Evolutionary conservation across 2,113 vertebrate genomes (phyloP).

Genomic region (Gobius niger): DNA sequence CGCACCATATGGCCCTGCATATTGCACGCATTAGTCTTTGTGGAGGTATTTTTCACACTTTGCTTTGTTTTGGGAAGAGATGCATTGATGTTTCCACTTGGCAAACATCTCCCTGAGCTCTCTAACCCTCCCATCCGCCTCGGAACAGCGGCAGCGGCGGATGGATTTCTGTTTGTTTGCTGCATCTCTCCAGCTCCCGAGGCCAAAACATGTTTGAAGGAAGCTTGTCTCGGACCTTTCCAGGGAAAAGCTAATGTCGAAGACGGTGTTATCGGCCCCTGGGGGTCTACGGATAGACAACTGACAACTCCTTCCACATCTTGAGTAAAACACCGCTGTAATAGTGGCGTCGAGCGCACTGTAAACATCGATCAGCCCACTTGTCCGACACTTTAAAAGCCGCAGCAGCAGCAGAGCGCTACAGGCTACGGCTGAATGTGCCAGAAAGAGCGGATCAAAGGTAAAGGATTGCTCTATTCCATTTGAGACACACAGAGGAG

Average conservation of each 20-base stretch:
- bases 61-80: conserved; percentile 28
- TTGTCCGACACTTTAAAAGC: conserved; percentile 46
- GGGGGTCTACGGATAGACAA: conserved; percentile 30
- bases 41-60: conserved; percentile 9
- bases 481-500: conserved; percentile 29
- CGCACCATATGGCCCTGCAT: conserved; percentile 54
- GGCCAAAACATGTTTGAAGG: conserved; percentile 34
- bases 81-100: conserved; percentile 33
- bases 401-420: conserved; percentile 34
- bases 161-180: conserved; percentile 50
- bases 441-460: conserved; percentile 61
- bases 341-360: conserved; percentile 42
- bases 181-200: conserved; percentile 26
- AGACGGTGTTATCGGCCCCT: conserved; percentile 23
- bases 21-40: conserved; percentile 49
- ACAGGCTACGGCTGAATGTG: conserved; percentile 47
- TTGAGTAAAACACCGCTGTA: conserved; percentile 55
- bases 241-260: conserved; percentile 52
- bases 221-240: conserved; percentile 35
- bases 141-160: conserved; percentile 11
- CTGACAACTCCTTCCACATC: conserved; percentile 46
- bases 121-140: conserved; percentile 13
- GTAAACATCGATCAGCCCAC: conserved; percentile 68
- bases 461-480: conserved; percentile 51
- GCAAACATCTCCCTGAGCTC: conserved; percentile 32